phyloP scores from a whole-genome alignment of 2,797 vertebrate genomes.

The Iguana delicatissima region DNA sequence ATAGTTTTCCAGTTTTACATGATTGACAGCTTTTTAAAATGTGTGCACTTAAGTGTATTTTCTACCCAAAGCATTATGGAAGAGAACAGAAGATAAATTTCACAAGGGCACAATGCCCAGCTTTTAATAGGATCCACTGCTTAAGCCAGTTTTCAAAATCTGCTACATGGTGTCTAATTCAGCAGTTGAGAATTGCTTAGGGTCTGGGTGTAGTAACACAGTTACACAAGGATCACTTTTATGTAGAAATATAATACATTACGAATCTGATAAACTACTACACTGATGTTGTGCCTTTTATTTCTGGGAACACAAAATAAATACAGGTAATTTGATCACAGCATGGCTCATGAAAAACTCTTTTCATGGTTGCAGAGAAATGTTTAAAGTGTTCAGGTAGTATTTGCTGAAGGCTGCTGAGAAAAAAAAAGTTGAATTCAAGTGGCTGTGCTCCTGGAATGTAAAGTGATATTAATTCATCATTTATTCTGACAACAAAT shows the following conservation, averaged over 20 bases:
- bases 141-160: not conserved
- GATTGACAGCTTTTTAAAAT: not conserved
- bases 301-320: not conserved
- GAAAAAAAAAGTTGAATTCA: too few species aligned
- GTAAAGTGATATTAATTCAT: not conserved
- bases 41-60: not conserved
- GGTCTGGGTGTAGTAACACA: not conserved
- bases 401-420: not conserved
- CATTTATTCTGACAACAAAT: not conserved
- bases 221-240: not conserved
- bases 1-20: slow-evolving; percentile 20
- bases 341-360: not conserved
- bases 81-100: not conserved
- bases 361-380: not conserved
- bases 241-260: not conserved
- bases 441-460: not conserved
- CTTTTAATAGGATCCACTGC: not conserved
- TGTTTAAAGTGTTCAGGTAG: not conserved
- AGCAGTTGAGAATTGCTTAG: not conserved
- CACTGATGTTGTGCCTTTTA: not conserved
- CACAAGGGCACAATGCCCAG: not conserved
- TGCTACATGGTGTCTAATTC: not conserved
- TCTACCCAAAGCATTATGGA: not conserved
- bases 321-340: not conserved
- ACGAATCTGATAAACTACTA: not conserved